Conservation (phyloP, 1,140 invertebrate genomes). For the Neodiprion virginianus region DNA sequence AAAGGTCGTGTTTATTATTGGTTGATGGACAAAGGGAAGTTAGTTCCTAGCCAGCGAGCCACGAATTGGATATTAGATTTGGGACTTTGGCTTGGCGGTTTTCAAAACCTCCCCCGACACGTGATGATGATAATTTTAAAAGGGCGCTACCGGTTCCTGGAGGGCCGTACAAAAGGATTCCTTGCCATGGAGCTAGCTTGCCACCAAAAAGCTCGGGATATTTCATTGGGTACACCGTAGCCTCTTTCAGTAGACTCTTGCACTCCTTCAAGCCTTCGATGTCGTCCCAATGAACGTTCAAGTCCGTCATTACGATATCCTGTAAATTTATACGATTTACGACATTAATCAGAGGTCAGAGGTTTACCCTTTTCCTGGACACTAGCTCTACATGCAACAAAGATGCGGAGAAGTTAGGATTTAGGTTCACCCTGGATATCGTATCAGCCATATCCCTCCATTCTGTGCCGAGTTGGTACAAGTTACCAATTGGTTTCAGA, state of each 20-base stretch:
- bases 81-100: slow-evolving; percentile 4
- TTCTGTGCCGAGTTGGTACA: slow-evolving; percentile 58
- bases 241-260: slow-evolving; percentile 87
- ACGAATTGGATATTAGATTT: neutral
- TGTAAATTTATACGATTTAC: slow-evolving; percentile 48
- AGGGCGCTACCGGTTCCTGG: slow-evolving; percentile 69
- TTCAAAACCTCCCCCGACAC: slow-evolving; percentile 2
- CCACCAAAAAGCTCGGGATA: slow-evolving; percentile 86
- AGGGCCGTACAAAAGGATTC: slow-evolving; percentile 84
- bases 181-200: slow-evolving; percentile 82
- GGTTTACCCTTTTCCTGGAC: neutral
- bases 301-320: slow-evolving; percentile 73
- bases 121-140: slow-evolving; percentile 1
- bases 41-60: slow-evolving; percentile 6
- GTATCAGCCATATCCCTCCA: slow-evolving; percentile 64
- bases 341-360: neutral
- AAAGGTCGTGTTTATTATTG: neutral
- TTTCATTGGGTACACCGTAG: slow-evolving; percentile 84
- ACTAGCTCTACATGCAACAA: slow-evolving; percentile 4
- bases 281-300: slow-evolving; percentile 73
- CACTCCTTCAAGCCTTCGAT: slow-evolving; percentile 81
- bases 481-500: slow-evolving; percentile 53
- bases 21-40: neutral
- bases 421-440: slow-evolving; percentile 55
- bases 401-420: neutral